Conservation (phyloP, 2,888 invertebrate species). For the Leucophenga montana region DNA sequence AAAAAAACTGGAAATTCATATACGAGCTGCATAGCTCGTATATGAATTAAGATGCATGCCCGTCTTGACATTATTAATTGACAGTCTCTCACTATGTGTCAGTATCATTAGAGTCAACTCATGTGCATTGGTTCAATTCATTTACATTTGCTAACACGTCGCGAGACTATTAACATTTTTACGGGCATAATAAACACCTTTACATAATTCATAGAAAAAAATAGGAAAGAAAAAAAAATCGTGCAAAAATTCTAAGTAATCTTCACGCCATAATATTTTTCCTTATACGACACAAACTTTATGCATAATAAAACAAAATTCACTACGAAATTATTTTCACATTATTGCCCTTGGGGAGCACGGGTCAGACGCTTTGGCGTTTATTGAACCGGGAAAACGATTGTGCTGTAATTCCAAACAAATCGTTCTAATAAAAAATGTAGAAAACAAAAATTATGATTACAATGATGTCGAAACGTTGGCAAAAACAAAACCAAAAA, state of each 20-base stretch:
- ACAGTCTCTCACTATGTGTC: not conserved
- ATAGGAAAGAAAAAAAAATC: not conserved
- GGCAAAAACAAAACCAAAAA: too few species aligned
- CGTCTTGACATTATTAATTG: too few species aligned
- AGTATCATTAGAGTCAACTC: not conserved
- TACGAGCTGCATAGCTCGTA: too few species aligned
- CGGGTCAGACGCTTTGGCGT: conserved; percentile 37
- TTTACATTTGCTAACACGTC: conserved; percentile 1
- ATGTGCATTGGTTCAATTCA: not conserved
- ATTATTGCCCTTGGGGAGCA: conserved; percentile 49
- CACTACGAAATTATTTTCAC: conserved; percentile 4
- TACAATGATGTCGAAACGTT: too few species aligned
- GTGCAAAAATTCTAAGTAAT: conserved; percentile 5
- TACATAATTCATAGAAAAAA: not conserved
- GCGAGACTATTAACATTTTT: not conserved
- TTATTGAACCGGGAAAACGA: conserved; percentile 57
- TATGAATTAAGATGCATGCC: too few species aligned
- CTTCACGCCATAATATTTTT: too few species aligned
- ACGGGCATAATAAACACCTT: not conserved
- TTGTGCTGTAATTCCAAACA: too few species aligned
- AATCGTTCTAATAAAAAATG: too few species aligned
- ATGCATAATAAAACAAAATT: conserved; percentile 31
- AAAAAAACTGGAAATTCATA: too few species aligned
- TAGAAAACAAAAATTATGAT: too few species aligned
- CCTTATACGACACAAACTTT: conserved; percentile 33